Evolutionary conservation across 2,888 invertebrate genomes (phyloP).

Genomic region (Ormyrus nitidulus): DNA sequence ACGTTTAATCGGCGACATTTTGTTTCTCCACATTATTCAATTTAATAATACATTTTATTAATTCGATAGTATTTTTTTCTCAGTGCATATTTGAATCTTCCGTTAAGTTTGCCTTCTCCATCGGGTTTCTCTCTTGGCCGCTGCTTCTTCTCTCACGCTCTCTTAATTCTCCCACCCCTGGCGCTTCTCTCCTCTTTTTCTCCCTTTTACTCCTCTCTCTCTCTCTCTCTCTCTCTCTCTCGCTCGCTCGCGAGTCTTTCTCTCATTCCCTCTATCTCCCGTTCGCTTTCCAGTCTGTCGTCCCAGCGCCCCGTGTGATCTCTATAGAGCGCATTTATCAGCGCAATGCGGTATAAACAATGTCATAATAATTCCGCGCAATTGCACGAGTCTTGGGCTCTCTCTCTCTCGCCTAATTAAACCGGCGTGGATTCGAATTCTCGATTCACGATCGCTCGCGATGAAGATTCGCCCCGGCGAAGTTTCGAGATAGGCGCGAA

Average conservation of each 20-base stretch:
- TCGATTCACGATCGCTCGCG: conserved; percentile 1
- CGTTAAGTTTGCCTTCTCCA: conserved; percentile 37
- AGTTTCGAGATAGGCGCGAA: neutral
- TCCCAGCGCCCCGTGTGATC: neutral
- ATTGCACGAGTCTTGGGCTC: neutral
- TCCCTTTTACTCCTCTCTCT: conserved; percentile 25
- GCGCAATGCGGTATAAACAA: no score
- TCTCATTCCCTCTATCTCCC: neutral
- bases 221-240: conserved; percentile 24
- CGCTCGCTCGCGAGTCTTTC: conserved; percentile 30
- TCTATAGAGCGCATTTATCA: no score
- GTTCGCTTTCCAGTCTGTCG: neutral
- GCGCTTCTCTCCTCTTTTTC: conserved; percentile 45
- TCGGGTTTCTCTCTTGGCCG: conserved; percentile 34
- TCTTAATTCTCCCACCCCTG: conserved; percentile 45
- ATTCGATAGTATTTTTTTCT: no score
- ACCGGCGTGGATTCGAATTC: no score
- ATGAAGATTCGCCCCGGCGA: conserved; percentile 16
- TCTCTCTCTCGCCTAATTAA: no score
- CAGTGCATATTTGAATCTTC: conserved; percentile 61
- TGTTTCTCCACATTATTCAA: no score
- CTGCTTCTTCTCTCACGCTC: conserved; percentile 44
- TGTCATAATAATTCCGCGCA: no score
- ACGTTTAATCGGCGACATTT: no score
- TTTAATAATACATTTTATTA: no score